Evolutionary conservation across 2,113 vertebrate species (phyloP), one percentile per base, ranked within the genome.

Genomic region (Pogona vitticeps): DNA sequence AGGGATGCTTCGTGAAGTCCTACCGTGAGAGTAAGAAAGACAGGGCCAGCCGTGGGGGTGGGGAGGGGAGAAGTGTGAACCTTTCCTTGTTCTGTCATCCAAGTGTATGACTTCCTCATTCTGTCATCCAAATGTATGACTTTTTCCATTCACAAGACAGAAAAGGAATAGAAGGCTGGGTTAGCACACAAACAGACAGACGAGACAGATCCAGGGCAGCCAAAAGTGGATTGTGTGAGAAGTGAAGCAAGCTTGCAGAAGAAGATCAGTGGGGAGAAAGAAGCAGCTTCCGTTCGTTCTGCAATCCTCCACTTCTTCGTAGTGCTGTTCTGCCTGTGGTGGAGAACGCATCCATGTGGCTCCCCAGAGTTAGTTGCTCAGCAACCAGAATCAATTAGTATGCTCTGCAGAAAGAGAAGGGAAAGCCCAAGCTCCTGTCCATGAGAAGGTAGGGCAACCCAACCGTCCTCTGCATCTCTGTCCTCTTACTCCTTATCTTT

Each of bases 381-480:
- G 98, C 98, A 98, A 98, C 97, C 84, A 85, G 88, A 94, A 96
- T 96, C 95, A 96, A 97, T 97, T 98, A 97, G 97, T 96, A 98
- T 97, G 96, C 96, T 94, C 95, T 94, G 95, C 92, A 95, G 95
- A 96, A 94, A 94, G 95, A 96, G 95, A 91, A 94, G 97, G 95
- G 92, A 96, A 79, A 96, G 73, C 95, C 96, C 93, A 23, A 84
- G 93, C 93, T 89, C 85, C 81, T 94, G 83, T 90, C 94, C 92
- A 92, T 17, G 1, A 88, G 85, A 86, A 93, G 83, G 90, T 90
- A 92, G 76, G 79, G 90, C 93, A 93, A 79, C 86, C 73, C 92
- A 88, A 23, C 80, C 83, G 92, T 91, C 0, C 13, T 67, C 86
- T 9, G 26, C 56, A 76, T 83, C 77, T 84, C 82, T 3, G 46